Base-by-base conservation (phyloP, 2,888 invertebrate species). In the Biston stratarius region DNA sequence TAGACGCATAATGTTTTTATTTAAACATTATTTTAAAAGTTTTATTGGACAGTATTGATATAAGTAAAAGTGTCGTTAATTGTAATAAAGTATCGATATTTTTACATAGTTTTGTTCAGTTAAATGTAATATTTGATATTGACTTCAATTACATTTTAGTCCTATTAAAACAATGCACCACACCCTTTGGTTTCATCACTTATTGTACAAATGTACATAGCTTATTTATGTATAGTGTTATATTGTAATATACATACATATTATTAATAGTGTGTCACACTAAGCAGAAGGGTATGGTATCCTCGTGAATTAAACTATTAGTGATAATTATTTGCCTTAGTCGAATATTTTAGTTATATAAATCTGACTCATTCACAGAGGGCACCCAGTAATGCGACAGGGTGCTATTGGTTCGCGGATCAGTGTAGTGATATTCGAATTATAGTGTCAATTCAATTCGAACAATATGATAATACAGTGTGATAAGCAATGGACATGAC, bases 401-500 rank as follows among this genome's bases (percentile, higher is more conserved):
- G 79, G 78, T 78, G 78, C 73, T 77, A 56, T 61, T 61, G 76
- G 73, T 78, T 73, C 65, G 76, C 70, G 79, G 78, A 82, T 74
- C 77, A 76, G 77, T 74, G 66, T 67, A 61, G 64, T 70, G 58
- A 63, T 63, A 73, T 36, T 59, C 14, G 63, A 64, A 60, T 67
- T 64, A 14, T 65, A 65, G 71, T 71, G 76, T 77, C 77, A 77
- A 77, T 64, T 60, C 63, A 77, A 77, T 64, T 60, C 63, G 67
- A 71, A 76, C 71, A 58, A 69, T 73, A 69, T 69, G 40, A 57
- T 40, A 53, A 38, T 74, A 73, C 61, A 63, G 60, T 67, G 68
- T 59, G 48, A 67, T 69, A 61, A 77, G 47, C 72, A 74, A 56
- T 76, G 80, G 82, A 81, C 81, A 79, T 80, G 83, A 82, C 81